Evolutionary conservation across 2,797 vertebrate genomes (phyloP), one percentile per base, ranked within the genome.

Genomic region (Oreochromis grahami): DNA sequence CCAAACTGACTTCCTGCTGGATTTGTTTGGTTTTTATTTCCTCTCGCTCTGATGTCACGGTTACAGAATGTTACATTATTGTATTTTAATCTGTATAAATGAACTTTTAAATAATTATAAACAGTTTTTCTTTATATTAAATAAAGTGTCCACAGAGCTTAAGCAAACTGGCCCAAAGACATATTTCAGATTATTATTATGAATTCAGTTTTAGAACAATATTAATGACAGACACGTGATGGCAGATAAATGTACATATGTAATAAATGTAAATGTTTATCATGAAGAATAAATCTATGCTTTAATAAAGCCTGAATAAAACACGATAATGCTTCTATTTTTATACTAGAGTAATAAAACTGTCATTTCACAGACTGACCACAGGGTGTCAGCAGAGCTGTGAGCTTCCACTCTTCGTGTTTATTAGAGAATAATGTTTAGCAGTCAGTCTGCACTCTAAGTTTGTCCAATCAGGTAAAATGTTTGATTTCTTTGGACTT

Each of bases 381-480:
- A 89, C 87, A 52, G 48, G 84, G 45, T 77, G 92, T 76, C 91
- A 92, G 85, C 80, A 86, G 83, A 89, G 60, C 14, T 12, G 21
- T 13, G 14, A 8, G 58, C n/a, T 17, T 12, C 29, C 29, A 17
- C 56, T 60, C 32, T 32, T 60, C 2, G 32, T 58, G 43, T 26
- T 43, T 6, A 3, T 70, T 43, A 26, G 21, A 15, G 13, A 43
- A 70, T 24, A 3, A 26, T 26, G 14, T 26, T n/a, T 3, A 14
- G n/a, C 8, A 1, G 7, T 43, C 4, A 10, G 38, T 72, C 41
- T 70, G 41, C 15, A 3, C 10, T 63, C 32, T 60, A n/a, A 36
- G 1, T 12, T n/a, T 36, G 17, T 63, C 10, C 19, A 34, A 4
- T 60, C 14, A 5, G 14, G 9, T 32, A 29, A 29, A 15, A 15